Evolutionary conservation across 2,113 vertebrate species (phyloP).

Genomic region (Antennarius striatus): DNA sequence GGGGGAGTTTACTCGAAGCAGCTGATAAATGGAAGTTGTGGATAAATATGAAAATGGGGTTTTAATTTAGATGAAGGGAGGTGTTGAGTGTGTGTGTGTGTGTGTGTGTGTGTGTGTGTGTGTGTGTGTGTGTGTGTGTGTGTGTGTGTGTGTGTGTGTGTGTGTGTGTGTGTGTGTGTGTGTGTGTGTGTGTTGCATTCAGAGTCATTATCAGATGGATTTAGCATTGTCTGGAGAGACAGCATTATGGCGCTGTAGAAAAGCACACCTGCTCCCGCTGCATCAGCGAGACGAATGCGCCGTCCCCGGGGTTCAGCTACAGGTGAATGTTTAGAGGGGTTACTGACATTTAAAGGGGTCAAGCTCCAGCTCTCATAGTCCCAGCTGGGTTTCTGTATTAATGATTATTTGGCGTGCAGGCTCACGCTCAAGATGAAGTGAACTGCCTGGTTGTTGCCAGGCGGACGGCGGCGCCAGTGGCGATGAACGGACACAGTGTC

Average conservation of each 20-base stretch:
- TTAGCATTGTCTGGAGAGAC: conserved; percentile 28
- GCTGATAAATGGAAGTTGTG: conserved; percentile 60
- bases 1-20: conserved; percentile 63
- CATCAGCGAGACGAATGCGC: conserved; percentile 23
- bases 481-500: conserved; percentile 58
- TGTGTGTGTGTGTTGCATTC: conserved; percentile 53
- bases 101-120: conserved; percentile 55
- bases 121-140: conserved; percentile 54
- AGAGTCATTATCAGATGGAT: conserved; percentile 48
- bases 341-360: conserved; percentile 65
- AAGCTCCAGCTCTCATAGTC: conserved; percentile 49
- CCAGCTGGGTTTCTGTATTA: conserved; percentile 48
- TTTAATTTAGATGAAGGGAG: conserved; percentile 73
- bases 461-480: conserved; percentile 22
- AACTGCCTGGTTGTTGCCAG: conserved; percentile 23
- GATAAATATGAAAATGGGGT: conserved; percentile 65
- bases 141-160: conserved; percentile 55
- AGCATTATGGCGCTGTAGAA: conserved; percentile 12
- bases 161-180: conserved; percentile 54
- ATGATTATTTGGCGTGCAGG: conserved; percentile 64
- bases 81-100: conserved; percentile 49
- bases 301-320: conserved; percentile 65
- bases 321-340: conserved; percentile 70
- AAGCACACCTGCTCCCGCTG: conserved; percentile 60
- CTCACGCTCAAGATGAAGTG: conserved; percentile 50